Evolutionary conservation across 37 sponge, comb jelly and placozoan species (phyloP), one percentile per base, ranked within the genome.

Genomic region (Ephydatia muelleri): DNA sequence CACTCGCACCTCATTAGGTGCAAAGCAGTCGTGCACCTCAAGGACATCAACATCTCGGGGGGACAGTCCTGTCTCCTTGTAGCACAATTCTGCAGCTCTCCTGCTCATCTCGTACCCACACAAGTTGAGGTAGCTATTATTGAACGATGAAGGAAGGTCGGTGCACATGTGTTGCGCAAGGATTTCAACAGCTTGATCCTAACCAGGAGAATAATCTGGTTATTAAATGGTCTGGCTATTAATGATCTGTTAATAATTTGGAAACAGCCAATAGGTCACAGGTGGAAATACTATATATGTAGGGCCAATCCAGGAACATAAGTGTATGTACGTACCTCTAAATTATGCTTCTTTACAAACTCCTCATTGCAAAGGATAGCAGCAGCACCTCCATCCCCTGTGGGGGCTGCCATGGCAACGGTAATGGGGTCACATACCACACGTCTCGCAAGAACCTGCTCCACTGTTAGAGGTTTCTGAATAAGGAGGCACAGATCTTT

Each of bases 1-100:
- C 26, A 74, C 0, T 68, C 79, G 5, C 29, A 93, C 87, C 77
- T 93, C 94, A 83, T 90, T 90, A 36, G 89, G 87, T 48, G 94
- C 74, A 77, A 93, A 93, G 81, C 94, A 93, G 84, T 93, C 94
- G 65, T 93, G 94, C 0, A 93, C 70, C 43, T 93, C 94, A n/a
- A 93, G 14, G 26, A 93, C 76, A 36, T 93, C 88, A 3, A 93
- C 87, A 67, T 93, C 94, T 21, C 36, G 11, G 2, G 82, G 69
- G 32, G 73, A 49, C 82, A 88, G 70, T 9, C 67, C 38, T 27
- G 89, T 43, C 21, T 92, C 86, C 9, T 47, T 36, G 29, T 85
- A 43, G 68, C 89, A 88, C 43, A 43, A 39, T 31, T 82, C 21
- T 13, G 91, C 88, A 28, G 91, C 94, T 32, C 30, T 12, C 68